Percentiles rank a stretch among this genome's conserved stretches.
Evolutionary conservation across 2,797 vertebrate genomes (phyloP).

Genomic region (Melanotaenia boesemani): DNA sequence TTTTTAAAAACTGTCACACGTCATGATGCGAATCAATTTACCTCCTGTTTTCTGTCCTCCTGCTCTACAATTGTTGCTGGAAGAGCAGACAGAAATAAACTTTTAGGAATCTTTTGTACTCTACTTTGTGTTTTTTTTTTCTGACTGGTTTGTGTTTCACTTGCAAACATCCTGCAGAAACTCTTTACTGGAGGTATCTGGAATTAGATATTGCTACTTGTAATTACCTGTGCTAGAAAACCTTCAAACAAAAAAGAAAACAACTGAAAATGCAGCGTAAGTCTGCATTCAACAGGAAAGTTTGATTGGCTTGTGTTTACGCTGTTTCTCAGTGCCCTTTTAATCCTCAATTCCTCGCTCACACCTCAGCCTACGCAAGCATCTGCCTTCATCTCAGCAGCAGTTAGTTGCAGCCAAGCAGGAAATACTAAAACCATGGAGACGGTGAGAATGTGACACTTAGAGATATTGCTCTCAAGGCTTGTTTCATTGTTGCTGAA

Average conservation of each 20-base stretch:
- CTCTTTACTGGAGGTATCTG: no score
- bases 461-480: conserved; percentile 59
- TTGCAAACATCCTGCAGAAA: conserved; percentile 18
- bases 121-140: conserved; percentile 10
- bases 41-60: conserved; percentile 21
- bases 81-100: conserved; percentile 11
- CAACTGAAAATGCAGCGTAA: background rate
- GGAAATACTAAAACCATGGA: conserved; percentile 69
- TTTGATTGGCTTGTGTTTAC: conserved; percentile 58
- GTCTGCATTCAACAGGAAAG: conserved; percentile 6
- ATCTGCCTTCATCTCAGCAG: conserved; percentile 58
- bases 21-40: conserved; percentile 13
- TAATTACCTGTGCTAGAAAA: background rate
- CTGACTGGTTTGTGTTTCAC: background rate
- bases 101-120: conserved; percentile 3
- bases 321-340: conserved; percentile 25
- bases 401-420: conserved; percentile 53
- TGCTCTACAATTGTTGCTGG: conserved; percentile 6
- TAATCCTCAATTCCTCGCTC: conserved; percentile 49
- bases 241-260: conserved; percentile 1
- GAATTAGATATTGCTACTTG: no score
- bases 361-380: conserved; percentile 61
- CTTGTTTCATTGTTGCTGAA: conserved; percentile 66
- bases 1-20: conserved; percentile 8
- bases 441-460: conserved; percentile 71